phyloP scores from a whole-genome alignment of 2,888 invertebrate species.

The Trichopoda pennipes region DNA sequence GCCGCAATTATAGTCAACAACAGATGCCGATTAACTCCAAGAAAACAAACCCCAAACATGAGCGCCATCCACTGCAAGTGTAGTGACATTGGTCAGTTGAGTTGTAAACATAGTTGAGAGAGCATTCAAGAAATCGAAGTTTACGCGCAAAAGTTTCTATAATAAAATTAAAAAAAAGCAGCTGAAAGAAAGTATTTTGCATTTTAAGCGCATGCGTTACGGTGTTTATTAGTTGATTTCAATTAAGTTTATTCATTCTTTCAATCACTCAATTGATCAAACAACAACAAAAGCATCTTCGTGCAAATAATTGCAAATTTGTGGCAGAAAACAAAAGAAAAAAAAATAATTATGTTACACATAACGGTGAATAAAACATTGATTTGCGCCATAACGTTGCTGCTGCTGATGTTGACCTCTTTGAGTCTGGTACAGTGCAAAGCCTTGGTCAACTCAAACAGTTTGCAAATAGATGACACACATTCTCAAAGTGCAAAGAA shows the following conservation, averaged over 20 bases:
- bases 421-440: constrained; percentile 43
- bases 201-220: constrained; percentile 34
- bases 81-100: constrained; percentile 56
- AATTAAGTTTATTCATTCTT: constrained; percentile 30
- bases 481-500: constrained; percentile 4
- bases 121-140: constrained; percentile 47
- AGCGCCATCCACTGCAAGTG: constrained; percentile 18
- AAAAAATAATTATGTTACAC: constrained; percentile 51
- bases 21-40: constrained; percentile 50
- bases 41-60: constrained; percentile 14
- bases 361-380: constrained; percentile 52
- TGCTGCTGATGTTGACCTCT: constrained; percentile 17
- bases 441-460: constrained; percentile 18
- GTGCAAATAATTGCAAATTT: constrained; percentile 32
- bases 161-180: constrained; percentile 18
- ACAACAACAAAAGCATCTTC: constrained; percentile 3
- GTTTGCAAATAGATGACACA: constrained; percentile 6
- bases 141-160: constrained; percentile 36
- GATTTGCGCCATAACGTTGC: constrained; percentile 22
- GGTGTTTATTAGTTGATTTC: constrained; percentile 17
- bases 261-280: neutral
- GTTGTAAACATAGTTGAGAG: constrained; percentile 60
- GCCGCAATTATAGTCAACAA: constrained; percentile 26
- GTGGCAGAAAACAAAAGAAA: constrained; percentile 14
- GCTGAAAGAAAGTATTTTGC: constrained; percentile 47